Conservation (phyloP, 2,888 invertebrate species). For the Enchytraeus crypticus region DNA sequence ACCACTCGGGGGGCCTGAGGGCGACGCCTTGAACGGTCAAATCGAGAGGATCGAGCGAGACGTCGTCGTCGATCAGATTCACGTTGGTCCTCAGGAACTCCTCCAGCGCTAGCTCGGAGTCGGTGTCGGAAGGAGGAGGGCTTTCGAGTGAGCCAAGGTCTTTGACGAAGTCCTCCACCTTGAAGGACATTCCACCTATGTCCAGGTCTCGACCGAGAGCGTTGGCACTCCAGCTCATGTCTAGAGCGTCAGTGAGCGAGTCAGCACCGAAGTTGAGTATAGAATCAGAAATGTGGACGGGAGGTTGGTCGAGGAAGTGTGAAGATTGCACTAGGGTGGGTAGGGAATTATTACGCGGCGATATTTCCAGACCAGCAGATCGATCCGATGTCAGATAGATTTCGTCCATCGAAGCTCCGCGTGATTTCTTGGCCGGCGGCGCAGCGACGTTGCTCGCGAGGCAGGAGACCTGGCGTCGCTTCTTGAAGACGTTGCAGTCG, state of each 20-base stretch:
- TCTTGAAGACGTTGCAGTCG: background rate
- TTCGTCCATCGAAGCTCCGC: background rate
- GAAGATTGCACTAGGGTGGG: background rate
- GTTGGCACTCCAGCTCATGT: constrained; percentile 43
- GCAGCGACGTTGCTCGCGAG: background rate
- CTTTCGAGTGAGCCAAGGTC: constrained; percentile 35
- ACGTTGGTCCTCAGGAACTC: constrained; percentile 33
- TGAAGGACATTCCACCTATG: constrained; percentile 40
- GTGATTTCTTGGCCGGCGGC: background rate
- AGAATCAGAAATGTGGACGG: background rate
- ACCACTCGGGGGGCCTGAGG: constrained; percentile 47
- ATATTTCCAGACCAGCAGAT: too few species aligned
- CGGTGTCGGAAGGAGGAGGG: constrained; percentile 42
- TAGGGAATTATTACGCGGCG: background rate
- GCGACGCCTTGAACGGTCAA: constrained; percentile 43
- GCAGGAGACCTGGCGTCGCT: too few species aligned
- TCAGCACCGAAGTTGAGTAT: background rate
- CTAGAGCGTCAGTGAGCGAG: constrained; percentile 21
- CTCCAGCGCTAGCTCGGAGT: constrained; percentile 41
- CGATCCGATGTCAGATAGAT: background rate
- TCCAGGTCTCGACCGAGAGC: constrained; percentile 45
- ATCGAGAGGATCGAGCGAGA: constrained; percentile 35
- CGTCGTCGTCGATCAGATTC: background rate
- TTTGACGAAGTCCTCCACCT: constrained; percentile 42
- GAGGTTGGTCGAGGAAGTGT: background rate